Conservation (phyloP, 64 coral and sea anemone genomes). For the Catalaphyllia jardinei region DNA sequence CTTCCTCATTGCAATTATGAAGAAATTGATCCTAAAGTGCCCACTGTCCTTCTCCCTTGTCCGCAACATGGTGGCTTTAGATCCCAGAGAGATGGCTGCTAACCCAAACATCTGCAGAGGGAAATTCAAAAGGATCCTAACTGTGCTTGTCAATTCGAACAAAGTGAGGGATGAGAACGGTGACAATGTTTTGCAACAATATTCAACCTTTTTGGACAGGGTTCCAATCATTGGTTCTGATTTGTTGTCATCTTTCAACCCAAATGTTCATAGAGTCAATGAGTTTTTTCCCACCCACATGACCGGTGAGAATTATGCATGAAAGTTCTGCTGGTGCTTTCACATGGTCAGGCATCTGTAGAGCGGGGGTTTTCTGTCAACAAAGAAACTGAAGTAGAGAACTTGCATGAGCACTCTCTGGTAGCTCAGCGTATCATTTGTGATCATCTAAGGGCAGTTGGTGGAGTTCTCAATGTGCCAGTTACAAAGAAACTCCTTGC, state of each 20-base stretch:
- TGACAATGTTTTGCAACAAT: constrained; percentile 60
- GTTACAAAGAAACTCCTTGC: constrained; percentile 23
- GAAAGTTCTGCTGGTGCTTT: constrained; percentile 46
- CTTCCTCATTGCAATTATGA: constrained; percentile 3
- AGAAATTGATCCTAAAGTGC: constrained; percentile 15
- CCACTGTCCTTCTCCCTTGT: constrained; percentile 18
- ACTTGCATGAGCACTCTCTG: constrained; percentile 13
- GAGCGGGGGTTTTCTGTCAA: constrained; percentile 54
- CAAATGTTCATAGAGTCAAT: constrained; percentile 46
- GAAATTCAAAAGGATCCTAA: constrained; percentile 57
- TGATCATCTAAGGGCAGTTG: constrained; percentile 21
- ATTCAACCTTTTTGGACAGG: constrained; percentile 39
- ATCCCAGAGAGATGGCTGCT: constrained; percentile 33
- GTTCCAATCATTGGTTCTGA: constrained; percentile 56
- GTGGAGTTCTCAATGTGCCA: constrained; percentile 14
- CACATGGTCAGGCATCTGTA: constrained; percentile 44
- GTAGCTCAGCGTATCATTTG: constrained; percentile 36
- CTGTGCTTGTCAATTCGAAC: constrained; percentile 22
- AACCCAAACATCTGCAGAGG: constrained; percentile 35
- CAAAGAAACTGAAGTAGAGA: constrained; percentile 67
- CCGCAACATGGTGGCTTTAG: constrained; percentile 31
- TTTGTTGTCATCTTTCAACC: constrained; percentile 52
- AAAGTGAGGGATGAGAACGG: constrained; percentile 57
- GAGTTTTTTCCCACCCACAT: constrained; percentile 43
- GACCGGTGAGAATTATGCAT: neutral